Base-by-base conservation (phyloP, 1,140 invertebrate genomes). In the Coenobita brevimanus region DNA sequence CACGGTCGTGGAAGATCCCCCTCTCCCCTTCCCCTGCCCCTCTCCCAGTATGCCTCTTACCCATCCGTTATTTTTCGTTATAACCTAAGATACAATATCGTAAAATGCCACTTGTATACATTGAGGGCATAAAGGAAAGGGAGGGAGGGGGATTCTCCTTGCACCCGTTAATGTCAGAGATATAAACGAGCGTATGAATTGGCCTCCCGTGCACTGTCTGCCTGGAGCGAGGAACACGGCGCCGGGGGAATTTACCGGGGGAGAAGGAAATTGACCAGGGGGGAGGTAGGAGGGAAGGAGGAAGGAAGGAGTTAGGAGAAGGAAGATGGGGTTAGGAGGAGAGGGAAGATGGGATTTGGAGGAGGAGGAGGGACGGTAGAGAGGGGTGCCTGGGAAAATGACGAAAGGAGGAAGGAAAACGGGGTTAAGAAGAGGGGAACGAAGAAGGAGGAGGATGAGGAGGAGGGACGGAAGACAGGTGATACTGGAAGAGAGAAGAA, bases 81-180 rank as follows among this genome's bases (percentile, higher is more conserved):
- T 85, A 60, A 64, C 57, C 71, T 27, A 64, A 78, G 82, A 76
- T 85, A 85, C 82, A 85, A 78, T 85, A 76, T 85, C 82, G 82
- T 85, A 85, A 85, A 75, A 78, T 85, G 73, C 54, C 82, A 76
- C 82, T 84, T 85, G 82, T 85, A 78, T 85, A 85, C 82, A 85
- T 78, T 38, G 82, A 54, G 69, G 71, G 41, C 15, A 50, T 71
- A 50, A 54, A 78, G 79, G 73, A 46, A n/a, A 13, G 38, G 24
- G 24, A 76, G 24, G 38, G 73, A 76, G 73, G 62, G 38, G 62
- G 60, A 33, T 50, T 69, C n/a, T 82, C 41, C 41, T 75, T 76
- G 54, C 82, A 64, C 57, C 60, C 82, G 82, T 85, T 85, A 85
- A 78, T 75, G 82, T 85, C 82, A 78, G 73, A 43, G 73, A 85